phyloP scores from a whole-genome alignment of 2,888 invertebrate species.

The Drosophila affinis region DNA sequence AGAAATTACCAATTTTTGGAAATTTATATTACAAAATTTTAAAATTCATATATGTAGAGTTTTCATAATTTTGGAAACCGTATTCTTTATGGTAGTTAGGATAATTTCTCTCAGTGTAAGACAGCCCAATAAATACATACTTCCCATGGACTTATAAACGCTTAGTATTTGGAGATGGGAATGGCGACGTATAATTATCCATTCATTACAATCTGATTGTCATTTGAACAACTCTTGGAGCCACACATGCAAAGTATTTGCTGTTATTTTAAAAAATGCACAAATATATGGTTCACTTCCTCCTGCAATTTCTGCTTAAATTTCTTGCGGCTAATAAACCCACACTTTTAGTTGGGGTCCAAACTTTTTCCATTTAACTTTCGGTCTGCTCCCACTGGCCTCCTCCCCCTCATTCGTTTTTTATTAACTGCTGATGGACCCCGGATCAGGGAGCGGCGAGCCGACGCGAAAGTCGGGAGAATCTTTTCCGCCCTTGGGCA shows the following conservation, averaged over 20 bases:
- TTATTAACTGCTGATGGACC: constrained; percentile 67
- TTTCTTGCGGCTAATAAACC: constrained; percentile 67
- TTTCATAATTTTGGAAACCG: not conserved
- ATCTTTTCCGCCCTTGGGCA: not conserved
- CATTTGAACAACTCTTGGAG: not conserved
- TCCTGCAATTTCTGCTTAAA: constrained; percentile 29
- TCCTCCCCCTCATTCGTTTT: constrained; percentile 41
- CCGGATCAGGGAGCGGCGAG: constrained; percentile 26
- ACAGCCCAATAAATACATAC: not conserved
- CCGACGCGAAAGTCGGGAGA: constrained; percentile 15
- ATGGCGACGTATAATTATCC: too few relatives aligned
- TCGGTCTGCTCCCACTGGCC: constrained; percentile 47
- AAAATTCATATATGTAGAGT: not conserved
- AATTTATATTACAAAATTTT: not conserved
- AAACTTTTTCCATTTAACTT: constrained; percentile 79
- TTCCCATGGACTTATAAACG: not conserved
- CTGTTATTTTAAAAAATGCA: not conserved
- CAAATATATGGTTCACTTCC: constrained; percentile 12
- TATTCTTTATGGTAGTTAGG: not conserved
- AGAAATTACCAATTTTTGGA: too few relatives aligned
- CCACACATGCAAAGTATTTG: not conserved
- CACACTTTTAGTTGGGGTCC: constrained; percentile 55
- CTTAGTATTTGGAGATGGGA: not conserved
- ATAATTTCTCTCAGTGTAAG: not conserved
- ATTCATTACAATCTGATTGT: not conserved